phyloP scores from a whole-genome alignment of 2,797 vertebrate species.

The Acanthopagrus latus region DNA sequence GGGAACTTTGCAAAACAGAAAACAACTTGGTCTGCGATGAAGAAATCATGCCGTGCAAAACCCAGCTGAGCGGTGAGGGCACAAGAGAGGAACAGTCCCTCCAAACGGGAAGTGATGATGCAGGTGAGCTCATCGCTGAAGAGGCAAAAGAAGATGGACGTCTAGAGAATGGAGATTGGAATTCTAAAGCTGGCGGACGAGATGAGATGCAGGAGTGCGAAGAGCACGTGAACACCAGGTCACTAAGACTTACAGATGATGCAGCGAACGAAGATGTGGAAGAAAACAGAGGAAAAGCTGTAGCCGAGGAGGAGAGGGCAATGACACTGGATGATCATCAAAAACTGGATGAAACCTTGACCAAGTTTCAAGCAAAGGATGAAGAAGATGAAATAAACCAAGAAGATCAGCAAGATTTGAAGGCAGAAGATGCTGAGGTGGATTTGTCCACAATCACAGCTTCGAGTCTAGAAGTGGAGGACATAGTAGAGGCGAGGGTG shows the following conservation, averaged over 20 bases:
- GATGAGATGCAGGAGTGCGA: not conserved
- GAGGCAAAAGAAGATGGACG: not conserved
- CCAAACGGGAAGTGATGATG: conserved; percentile 21
- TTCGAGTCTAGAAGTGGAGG: conserved; percentile 16
- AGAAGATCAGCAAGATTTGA: conserved; percentile 18
- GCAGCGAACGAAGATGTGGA: conserved; percentile 2
- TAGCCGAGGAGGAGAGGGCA: too few species aligned
- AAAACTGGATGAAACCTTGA: conserved; percentile 1
- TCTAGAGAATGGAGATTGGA: not conserved
- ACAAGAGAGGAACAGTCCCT: not conserved
- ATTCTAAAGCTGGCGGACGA: not conserved
- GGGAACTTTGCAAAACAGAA: conserved; percentile 49
- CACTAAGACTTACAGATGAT: not conserved
- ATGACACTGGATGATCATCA: not conserved
- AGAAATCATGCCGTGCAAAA: conserved; percentile 5
- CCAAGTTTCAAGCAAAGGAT: not conserved
- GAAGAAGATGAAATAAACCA: conserved; percentile 5
- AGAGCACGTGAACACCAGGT: not conserved
- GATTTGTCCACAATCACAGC: not conserved
- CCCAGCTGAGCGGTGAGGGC: conserved; percentile 2
- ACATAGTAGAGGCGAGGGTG: not conserved
- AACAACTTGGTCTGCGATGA: not conserved
- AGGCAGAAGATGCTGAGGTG: not conserved
- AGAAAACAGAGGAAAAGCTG: not conserved
- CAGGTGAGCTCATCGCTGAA: not conserved